Evolutionary conservation across 2,888 invertebrate species (phyloP).

Genomic region (Aphodius sticticus): DNA sequence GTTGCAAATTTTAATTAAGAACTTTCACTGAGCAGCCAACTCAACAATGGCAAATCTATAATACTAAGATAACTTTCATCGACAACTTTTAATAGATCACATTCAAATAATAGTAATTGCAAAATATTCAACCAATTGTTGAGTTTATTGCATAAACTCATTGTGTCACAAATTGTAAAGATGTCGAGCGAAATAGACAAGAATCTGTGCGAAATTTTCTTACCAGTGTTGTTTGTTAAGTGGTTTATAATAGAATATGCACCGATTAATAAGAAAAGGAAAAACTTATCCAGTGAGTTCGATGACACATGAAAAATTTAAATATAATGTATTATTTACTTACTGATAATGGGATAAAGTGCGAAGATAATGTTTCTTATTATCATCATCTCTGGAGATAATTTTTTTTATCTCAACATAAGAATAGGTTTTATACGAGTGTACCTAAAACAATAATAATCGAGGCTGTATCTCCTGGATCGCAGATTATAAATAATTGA

Average conservation of each 20-base stretch:
- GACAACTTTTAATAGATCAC: too few species aligned
- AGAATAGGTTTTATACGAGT: not conserved
- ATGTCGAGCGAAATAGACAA: not conserved
- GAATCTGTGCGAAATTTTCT: not conserved
- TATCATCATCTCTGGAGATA: constrained; percentile 4
- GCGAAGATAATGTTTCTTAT: not conserved
- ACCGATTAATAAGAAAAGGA: not conserved
- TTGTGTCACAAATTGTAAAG: not conserved
- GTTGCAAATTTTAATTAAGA: too few species aligned
- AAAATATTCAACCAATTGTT: not conserved
- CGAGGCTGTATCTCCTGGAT: not conserved
- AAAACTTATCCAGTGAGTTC: not conserved
- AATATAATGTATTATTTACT: not conserved
- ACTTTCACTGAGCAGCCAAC: too few species aligned
- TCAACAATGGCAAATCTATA: too few species aligned
- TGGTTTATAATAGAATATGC: not conserved
- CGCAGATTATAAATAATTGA: not conserved
- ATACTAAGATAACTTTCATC: too few species aligned
- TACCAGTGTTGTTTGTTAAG: not conserved
- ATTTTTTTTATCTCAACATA: not conserved
- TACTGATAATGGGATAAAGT: not conserved
- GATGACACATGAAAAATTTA: not conserved
- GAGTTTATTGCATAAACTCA: not conserved
- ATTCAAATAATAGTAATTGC: not conserved
- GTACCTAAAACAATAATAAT: not conserved